Evolutionary conservation across 2,888 invertebrate genomes (phyloP).

Genomic region (Hypolimnas misippus): DNA sequence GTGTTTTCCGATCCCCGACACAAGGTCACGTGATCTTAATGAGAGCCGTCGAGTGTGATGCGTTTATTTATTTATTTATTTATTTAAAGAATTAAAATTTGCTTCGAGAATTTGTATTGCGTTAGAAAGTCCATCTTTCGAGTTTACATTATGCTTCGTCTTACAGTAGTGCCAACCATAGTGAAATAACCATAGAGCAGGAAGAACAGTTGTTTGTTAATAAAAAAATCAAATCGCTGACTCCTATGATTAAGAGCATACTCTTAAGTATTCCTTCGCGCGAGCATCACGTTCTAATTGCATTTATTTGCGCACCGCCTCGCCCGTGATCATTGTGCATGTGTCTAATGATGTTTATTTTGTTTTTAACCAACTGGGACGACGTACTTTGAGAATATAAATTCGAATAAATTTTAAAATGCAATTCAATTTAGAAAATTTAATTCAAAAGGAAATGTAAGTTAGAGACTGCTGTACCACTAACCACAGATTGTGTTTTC

Average conservation of each 20-base stretch:
- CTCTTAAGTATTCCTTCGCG: conserved; percentile 53
- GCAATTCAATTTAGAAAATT: background rate
- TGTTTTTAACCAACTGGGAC: conserved; percentile 11
- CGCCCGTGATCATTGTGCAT: conserved; percentile 40
- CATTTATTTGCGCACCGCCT: conserved; percentile 57
- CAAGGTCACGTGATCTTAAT: too few relatives aligned
- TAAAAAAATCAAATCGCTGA: background rate
- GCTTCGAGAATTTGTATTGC: too few relatives aligned
- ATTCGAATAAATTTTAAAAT: background rate
- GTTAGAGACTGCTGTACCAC: background rate
- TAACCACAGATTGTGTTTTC: too few relatives aligned
- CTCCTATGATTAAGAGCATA: conserved; percentile 35
- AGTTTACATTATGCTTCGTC: too few relatives aligned
- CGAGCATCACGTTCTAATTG: conserved; percentile 57
- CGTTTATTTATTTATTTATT: too few relatives aligned
- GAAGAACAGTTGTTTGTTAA: too few relatives aligned
- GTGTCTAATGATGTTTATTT: conserved; percentile 29
- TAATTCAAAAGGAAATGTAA: background rate
- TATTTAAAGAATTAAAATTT: too few relatives aligned
- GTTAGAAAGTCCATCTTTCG: too few relatives aligned
- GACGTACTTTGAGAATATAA: conserved; percentile 12
- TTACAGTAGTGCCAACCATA: too few relatives aligned
- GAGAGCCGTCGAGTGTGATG: too few relatives aligned
- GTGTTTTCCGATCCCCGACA: too few relatives aligned
- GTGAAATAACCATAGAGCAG: too few relatives aligned